These are phyloP conservation scores for Vanessa cardui DNA, from an alignment of 2,888 invertebrate species.

Conservation along the genomic window DNA sequence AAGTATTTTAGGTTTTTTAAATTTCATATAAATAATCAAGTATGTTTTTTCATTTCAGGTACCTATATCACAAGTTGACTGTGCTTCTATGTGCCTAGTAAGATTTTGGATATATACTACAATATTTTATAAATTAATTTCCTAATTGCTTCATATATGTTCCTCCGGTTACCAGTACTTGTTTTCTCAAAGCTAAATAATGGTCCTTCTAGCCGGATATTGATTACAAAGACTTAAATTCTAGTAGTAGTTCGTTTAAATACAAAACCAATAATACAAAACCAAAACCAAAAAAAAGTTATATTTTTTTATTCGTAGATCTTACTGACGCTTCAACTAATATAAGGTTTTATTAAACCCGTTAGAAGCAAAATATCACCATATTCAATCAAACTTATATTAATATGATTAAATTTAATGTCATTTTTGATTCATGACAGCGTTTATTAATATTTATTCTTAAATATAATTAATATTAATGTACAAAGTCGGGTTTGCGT, in stretches of 20 bases:
- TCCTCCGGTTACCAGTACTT: slow-evolving; percentile 47
- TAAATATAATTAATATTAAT: slow-evolving; percentile 35
- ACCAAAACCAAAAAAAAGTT: no score
- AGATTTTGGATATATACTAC: slow-evolving; percentile 38
- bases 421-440: slow-evolving; percentile 16
- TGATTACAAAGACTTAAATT: slow-evolving; percentile 39
- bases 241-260: no score
- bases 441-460: slow-evolving; percentile 29
- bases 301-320: slow-evolving; percentile 1
- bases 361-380: background rate
- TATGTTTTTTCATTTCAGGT: slow-evolving; percentile 51
- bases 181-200: slow-evolving; percentile 50
- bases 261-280: no score
- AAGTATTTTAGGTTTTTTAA: background rate
- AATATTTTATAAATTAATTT: slow-evolving; percentile 46
- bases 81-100: slow-evolving; percentile 2
- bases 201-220: slow-evolving; percentile 50
- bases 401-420: slow-evolving; percentile 10
- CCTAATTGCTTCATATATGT: slow-evolving; percentile 56
- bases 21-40: background rate
- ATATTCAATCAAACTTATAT: slow-evolving; percentile 5
- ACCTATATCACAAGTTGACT: slow-evolving; percentile 35
- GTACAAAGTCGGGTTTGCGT: slow-evolving; percentile 29
- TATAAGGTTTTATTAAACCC: background rate
- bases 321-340: background rate